These are phyloP conservation scores for Cottus gobio DNA, from an alignment of 2,113 vertebrate species.

Conservation along the genomic window DNA sequence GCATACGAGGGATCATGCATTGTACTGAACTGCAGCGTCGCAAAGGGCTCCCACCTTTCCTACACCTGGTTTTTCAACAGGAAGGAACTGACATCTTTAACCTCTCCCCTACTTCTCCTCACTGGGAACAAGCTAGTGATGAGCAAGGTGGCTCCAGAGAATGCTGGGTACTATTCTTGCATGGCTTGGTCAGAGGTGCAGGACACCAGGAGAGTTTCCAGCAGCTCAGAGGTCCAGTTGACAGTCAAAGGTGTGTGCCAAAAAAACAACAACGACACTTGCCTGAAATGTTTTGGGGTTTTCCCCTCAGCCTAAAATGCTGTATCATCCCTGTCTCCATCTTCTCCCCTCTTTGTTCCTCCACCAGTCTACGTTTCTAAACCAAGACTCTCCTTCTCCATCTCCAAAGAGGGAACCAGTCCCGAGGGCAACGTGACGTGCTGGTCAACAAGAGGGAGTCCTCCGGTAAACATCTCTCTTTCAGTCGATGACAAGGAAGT, in stretches of 20 bases:
- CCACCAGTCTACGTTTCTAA: conserved; percentile 77
- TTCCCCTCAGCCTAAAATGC: not conserved
- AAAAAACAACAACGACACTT: not conserved
- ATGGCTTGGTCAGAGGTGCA: conserved; percentile 61
- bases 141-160: conserved; percentile 39
- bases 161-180: conserved; percentile 68
- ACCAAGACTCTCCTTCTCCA: conserved; percentile 69
- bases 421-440: conserved; percentile 79
- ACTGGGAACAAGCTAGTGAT: conserved; percentile 69
- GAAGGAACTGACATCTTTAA: conserved; percentile 43
- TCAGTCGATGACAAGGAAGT: conserved; percentile 47
- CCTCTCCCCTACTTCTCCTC: conserved; percentile 14
- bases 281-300: not conserved
- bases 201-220: conserved; percentile 50
- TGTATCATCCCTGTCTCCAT: not conserved
- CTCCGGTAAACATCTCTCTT: conserved; percentile 78
- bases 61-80: conserved; percentile 80
- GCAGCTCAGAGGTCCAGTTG: conserved; percentile 71
- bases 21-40: conserved; percentile 68
- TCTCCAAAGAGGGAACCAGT: conserved; percentile 51
- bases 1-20: conserved; percentile 72
- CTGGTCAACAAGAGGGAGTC: conserved; percentile 75
- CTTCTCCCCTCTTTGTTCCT: not conserved
- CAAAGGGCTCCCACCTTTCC: conserved; percentile 74
- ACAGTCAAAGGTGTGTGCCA: conserved; percentile 77